Evolutionary conservation across 2,797 vertebrate genomes (phyloP).

Genomic region (Cyprinodon diabolis): DNA sequence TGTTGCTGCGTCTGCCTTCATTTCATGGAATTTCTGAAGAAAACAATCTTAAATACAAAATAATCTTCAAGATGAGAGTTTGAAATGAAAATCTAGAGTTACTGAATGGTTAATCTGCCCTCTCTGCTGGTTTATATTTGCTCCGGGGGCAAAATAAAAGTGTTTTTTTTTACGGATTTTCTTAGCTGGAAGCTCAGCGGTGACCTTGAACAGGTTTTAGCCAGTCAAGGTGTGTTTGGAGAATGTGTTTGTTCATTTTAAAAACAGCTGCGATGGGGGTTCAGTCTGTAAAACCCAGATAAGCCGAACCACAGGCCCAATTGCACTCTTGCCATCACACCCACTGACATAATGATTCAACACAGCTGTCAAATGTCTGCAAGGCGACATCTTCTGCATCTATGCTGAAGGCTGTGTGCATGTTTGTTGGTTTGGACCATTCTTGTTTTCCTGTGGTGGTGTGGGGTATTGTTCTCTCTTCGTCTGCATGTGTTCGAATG

Average conservation of each 20-base stretch:
- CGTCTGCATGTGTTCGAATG: not conserved
- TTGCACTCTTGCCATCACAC: slow-evolving; percentile 52
- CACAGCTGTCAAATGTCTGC: slow-evolving; percentile 52
- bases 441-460: not conserved
- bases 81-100: not conserved
- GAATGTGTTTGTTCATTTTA: slow-evolving; percentile 12
- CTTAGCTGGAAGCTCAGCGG: slow-evolving; percentile 33
- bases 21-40: not conserved
- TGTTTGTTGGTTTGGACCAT: not conserved
- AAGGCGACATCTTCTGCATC: not conserved
- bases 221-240: slow-evolving; percentile 13
- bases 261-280: slow-evolving; percentile 13
- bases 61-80: not conserved
- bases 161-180: slow-evolving; percentile 26
- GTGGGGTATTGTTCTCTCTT: not conserved
- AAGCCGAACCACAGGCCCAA: slow-evolving; percentile 55
- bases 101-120: slow-evolving; percentile 6
- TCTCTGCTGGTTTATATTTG: not conserved
- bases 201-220: slow-evolving; percentile 43
- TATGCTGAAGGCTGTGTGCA: slow-evolving; percentile 14
- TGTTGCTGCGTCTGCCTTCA: not conserved
- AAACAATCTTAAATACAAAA: not conserved
- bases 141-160: not conserved
- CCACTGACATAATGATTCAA: slow-evolving; percentile 62
- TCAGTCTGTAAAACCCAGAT: slow-evolving; percentile 56